Base-by-base conservation (phyloP, 2,113 vertebrate species). In the Tapirus terrestris region DNA sequence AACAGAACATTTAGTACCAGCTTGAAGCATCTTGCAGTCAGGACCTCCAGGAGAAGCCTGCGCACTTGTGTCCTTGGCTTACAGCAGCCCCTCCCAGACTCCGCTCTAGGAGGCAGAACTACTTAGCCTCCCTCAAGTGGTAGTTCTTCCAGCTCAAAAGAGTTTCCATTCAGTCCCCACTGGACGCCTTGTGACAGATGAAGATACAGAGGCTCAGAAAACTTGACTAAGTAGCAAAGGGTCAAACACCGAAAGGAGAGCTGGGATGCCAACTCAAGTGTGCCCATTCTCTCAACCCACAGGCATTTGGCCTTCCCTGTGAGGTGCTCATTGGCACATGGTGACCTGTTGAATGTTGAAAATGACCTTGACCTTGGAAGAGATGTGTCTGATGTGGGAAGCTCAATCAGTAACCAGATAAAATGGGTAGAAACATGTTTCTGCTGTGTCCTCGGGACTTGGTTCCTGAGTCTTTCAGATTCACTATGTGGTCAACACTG, bases 1-100 rank as follows among this genome's bases (percentile, higher is more conserved):
- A 92, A 6, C 9, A 3, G 48, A 82, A 29, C 31, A 70, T 9
- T 65, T 21, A 31, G 11, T 1, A 33, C 16, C 58, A 60, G n/a
- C n/a, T 2, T 0, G 13, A 82, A 9, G 39, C 2, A 4, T 58
- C 31, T 68, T 53, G 51, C 1, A 8, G 14, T 2, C 0, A 7
- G 33, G 73, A 16, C 43, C n/a, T 80, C 13, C 72, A 27, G 12
- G 73, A 86, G 33, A 79, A 27, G 0, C 1, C 51, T 2, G 12
- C 4, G 17, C 2, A 6, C 25, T 0, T 1, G 9, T 6, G 29
- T 13, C 6, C 31, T 11, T 45, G 60, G 60, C 83, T 70, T 36
- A 21, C 14, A 23, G 91, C 58, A 5, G 68, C 0, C 1, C 13
- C 5, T 4, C 53, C 60, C 11, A 27, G 61, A 33, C 16, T 13